Evolutionary conservation across 1,140 invertebrate species (phyloP), one percentile per base, ranked within the genome.

Genomic region (Thrips palmi): DNA sequence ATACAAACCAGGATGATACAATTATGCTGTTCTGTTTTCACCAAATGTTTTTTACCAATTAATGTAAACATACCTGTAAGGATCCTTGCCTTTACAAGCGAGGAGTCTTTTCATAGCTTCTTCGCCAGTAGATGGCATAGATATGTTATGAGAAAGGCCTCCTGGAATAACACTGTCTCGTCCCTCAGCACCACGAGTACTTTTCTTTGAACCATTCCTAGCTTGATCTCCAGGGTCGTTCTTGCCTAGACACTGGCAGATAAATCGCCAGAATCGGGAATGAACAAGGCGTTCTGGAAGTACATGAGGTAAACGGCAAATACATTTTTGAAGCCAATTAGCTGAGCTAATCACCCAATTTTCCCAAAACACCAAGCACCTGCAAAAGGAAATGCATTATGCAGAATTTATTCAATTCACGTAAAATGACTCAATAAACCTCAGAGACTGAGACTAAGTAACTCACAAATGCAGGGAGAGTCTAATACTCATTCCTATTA

Each of bases 71-170:
- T 49, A 79, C 76, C 77, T 82, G 54, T 93, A 93, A 12, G 87
- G 86, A 64, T 93, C 87, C 63, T 92, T 89, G 47, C 85, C 88
- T 67, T 88, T 88, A 54, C 85, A 89, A 32, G 85, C 81, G 3
- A 92, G 59, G 40, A 93, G 64, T 52, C 86, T 65, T 56, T 84
- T 87, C 80, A 93, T 88, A 39, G 88, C 87, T 60, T 92, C 88
- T 50, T 92, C 87, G 21, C 86, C 86, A 33, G 83, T 91, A 15
- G 77, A 72, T 0, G 86, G 86, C 49, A 93, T 60, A 15, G 72
- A 67, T 49, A 88, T 86, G 55, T 87, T 88, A 44, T 68, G 57
- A 43, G 81, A 73, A 10, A 84, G 58, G 33, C 77, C 77, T 24
- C 63, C 62, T 22, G 59, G 63, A 45, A 41, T n/a, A n/a, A n/a